Percentiles rank a stretch among this genome's conserved stretches.
phyloP scores from a whole-genome alignment of 2,113 vertebrate species.

The Perccottus glenii region DNA sequence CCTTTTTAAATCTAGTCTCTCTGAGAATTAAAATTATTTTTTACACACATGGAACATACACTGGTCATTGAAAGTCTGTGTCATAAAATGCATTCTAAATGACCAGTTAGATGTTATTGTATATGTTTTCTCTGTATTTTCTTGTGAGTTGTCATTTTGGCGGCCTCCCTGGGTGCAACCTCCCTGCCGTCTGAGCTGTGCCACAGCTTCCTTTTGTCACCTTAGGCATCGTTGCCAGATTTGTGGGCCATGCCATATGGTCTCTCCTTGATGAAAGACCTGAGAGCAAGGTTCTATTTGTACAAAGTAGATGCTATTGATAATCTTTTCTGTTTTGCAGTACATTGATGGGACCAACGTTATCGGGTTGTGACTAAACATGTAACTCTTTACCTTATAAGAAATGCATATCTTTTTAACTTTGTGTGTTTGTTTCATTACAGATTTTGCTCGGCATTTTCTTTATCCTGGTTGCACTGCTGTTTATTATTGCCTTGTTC shows the following conservation, averaged over 20 bases:
- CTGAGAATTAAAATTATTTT: constrained; percentile 16
- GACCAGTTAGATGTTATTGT: not conserved
- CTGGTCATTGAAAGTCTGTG: constrained; percentile 19
- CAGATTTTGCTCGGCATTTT: constrained; percentile 92
- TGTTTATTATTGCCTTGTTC: constrained; percentile 92
- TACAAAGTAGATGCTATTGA: constrained; percentile 24
- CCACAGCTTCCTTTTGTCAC: constrained; percentile 54
- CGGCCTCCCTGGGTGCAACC: constrained; percentile 42
- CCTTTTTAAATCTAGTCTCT: constrained; percentile 20
- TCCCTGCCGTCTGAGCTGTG: constrained; percentile 43
- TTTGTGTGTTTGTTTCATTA: constrained; percentile 17
- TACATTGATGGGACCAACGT: constrained; percentile 4
- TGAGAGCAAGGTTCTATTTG: constrained; percentile 43
- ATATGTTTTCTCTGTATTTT: not conserved
- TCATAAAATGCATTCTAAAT: constrained; percentile 1
- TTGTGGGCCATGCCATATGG: constrained; percentile 67
- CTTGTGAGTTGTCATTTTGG: constrained; percentile 50
- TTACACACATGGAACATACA: constrained; percentile 14
- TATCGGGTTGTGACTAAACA: not conserved
- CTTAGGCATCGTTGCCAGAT: constrained; percentile 56
- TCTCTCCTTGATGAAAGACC: constrained; percentile 57
- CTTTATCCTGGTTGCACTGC: constrained; percentile 92
- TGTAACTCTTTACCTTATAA: not conserved
- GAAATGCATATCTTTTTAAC: not conserved
- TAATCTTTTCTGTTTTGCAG: not conserved